Percentiles rank a stretch among this genome's conserved stretches.
Evolutionary conservation across 2,888 invertebrate species (phyloP).

Genomic region (Ormia ochracea): DNA sequence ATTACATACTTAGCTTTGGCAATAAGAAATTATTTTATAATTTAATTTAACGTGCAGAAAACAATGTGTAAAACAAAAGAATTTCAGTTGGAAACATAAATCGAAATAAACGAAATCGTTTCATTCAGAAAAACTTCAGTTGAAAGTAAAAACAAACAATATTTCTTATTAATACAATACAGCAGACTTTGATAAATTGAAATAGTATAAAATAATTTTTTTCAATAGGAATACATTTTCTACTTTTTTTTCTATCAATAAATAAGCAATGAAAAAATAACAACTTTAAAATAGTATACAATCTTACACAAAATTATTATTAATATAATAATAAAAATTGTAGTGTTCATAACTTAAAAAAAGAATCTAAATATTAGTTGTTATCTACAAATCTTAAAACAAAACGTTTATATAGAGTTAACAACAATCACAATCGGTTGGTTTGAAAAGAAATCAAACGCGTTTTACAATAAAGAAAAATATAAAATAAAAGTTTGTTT

Average conservation of each 20-base stretch:
- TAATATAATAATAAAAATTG: slow-evolving; percentile 62
- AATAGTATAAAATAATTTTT: no score
- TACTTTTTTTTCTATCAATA: slow-evolving; percentile 25
- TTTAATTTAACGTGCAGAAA: no score
- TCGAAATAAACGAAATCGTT: no score
- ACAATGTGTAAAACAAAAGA: no score
- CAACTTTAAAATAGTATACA: slow-evolving; percentile 47
- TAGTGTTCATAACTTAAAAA: slow-evolving; percentile 36
- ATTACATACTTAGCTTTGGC: no score
- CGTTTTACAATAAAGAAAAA: slow-evolving; percentile 8
- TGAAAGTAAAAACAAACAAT: no score
- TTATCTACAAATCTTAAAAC: slow-evolving; percentile 17
- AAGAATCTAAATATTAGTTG: slow-evolving; percentile 11
- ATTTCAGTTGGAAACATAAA: no score
- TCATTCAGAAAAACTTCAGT: no score
- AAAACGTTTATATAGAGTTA: slow-evolving; percentile 38
- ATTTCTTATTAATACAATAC: no score
- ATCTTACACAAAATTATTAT: slow-evolving; percentile 58
- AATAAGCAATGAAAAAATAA: slow-evolving; percentile 50
- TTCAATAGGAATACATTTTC: slow-evolving; percentile 1
- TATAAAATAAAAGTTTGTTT: neutral
- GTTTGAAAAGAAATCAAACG: slow-evolving; percentile 52
- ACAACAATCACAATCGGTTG: slow-evolving; percentile 60
- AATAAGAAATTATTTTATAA: no score
- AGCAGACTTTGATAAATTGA: no score